These are phyloP conservation scores for Eleutherodactylus coqui DNA, from an alignment of 2,797 vertebrate genomes.

Conservation along the genomic window DNA sequence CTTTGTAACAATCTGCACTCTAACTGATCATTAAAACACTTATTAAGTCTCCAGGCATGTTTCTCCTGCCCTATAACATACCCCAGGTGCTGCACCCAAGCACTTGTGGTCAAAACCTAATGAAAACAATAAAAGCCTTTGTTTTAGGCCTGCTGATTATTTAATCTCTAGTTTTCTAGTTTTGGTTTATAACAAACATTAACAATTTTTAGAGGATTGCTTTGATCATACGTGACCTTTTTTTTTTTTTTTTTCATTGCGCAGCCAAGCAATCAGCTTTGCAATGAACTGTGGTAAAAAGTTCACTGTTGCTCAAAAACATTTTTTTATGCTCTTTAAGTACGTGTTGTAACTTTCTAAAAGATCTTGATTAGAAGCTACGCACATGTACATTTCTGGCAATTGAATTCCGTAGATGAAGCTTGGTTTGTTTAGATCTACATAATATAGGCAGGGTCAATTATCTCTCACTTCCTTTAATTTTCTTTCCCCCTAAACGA, in stretches of 20 bases:
- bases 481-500: not conserved
- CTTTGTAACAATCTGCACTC: conserved; percentile 47
- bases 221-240: conserved; percentile 52
- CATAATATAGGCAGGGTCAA: not conserved
- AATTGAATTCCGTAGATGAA: not conserved
- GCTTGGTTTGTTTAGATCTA: conserved; percentile 11
- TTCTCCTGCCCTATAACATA: conserved; percentile 57
- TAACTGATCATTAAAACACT: conserved; percentile 59
- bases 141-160: conserved; percentile 60
- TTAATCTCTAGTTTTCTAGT: conserved; percentile 56
- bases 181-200: conserved; percentile 54
- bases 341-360: conserved; percentile 12
- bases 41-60: conserved; percentile 56
- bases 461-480: not conserved
- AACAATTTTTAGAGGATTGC: conserved; percentile 49
- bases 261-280: conserved; percentile 42
- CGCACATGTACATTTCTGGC: conserved; percentile 1
- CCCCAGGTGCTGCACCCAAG: conserved; percentile 51
- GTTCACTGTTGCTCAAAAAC: conserved; percentile 45
- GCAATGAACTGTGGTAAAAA: conserved; percentile 45
- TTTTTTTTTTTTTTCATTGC: conserved; percentile 32
- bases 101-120: conserved; percentile 57
- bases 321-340: conserved; percentile 25
- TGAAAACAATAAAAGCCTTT: conserved; percentile 58
- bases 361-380: conserved; percentile 9